Base-by-base conservation (phyloP, 2,888 invertebrate species). In the Drosophila kambysellisi region DNA sequence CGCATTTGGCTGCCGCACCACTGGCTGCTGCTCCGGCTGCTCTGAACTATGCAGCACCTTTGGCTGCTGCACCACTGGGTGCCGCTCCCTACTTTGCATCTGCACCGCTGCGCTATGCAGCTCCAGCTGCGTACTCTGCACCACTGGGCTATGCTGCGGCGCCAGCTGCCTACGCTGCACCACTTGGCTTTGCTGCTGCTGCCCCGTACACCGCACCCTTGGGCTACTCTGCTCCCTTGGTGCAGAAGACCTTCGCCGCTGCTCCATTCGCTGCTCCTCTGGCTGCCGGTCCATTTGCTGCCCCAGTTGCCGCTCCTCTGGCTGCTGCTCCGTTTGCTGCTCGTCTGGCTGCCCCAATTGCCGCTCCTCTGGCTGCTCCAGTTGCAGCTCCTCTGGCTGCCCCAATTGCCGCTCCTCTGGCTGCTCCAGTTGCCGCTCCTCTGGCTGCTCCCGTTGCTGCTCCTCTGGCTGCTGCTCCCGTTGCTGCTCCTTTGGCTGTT, bases 1-100 rank as follows among this genome's bases (percentile, higher is more conserved):
- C 92, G 65, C 92, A 92, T 82, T 70, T 92, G 51, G 83, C 91
- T 29, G 90, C 89, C 12, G 87, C 87, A 2, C 83, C 83, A 4
- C 54, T 77, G 57, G 70, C 74, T 9, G 66, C 70, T 37, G 62
- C 76, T 37, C 79, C 70, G 65, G 83, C 74, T 17, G 74, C 81
- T 25, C 75, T 76, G 6, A 80, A 65, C 63, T 72, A 65, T 35
- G 67, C 71, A 7, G 63, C 71, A 9, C 65, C 70, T 8, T 25
- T 77, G 70, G 39, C 66, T 29, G 70, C 60, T 30, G 39, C 30
- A 7, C 52, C 52, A 9, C 25, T 54, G 54, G 37, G 15, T 25
- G 57, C 66, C 17, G 53, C 64, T 8, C 73, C 73, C 15, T 81
- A 76, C 67, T 74, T 80, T 53, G 89, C 89, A 48, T 70, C 87